Conservation (phyloP, 2,888 invertebrate genomes). For the Taenaris catops region DNA sequence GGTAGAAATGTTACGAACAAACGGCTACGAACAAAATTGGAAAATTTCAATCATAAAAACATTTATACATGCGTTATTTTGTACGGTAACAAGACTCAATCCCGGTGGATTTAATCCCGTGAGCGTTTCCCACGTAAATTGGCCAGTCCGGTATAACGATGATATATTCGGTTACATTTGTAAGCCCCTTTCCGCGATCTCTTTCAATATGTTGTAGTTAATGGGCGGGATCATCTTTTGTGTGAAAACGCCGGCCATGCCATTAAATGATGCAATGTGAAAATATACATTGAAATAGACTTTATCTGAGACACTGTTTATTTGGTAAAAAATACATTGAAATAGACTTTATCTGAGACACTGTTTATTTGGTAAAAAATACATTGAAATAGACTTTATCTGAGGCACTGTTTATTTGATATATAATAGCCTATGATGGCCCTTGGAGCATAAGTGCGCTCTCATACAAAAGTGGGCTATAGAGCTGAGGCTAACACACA, state of each 20-base stretch:
- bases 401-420: no score
- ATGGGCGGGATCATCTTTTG: slow-evolving; percentile 7
- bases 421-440: no score
- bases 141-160: slow-evolving; percentile 38
- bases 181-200: slow-evolving; percentile 26
- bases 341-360: no score
- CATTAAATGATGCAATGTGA: no score
- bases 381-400: no score
- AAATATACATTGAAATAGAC: no score
- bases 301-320: no score
- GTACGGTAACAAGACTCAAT: slow-evolving; percentile 14
- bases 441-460: no score
- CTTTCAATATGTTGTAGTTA: slow-evolving; percentile 19
- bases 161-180: slow-evolving; percentile 34
- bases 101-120: slow-evolving; percentile 31
- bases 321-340: no score
- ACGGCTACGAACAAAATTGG: not conserved
- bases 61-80: slow-evolving; percentile 12
- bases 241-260: not conserved
- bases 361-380: no score
- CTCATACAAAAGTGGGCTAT: no score
- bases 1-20: slow-evolving; percentile 2
- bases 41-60: slow-evolving; percentile 14
- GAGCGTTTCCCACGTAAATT: slow-evolving; percentile 38
- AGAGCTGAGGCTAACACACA: no score